Base-by-base conservation (phyloP, 2,888 invertebrate species). In the Mechanitis mazaeus region DNA sequence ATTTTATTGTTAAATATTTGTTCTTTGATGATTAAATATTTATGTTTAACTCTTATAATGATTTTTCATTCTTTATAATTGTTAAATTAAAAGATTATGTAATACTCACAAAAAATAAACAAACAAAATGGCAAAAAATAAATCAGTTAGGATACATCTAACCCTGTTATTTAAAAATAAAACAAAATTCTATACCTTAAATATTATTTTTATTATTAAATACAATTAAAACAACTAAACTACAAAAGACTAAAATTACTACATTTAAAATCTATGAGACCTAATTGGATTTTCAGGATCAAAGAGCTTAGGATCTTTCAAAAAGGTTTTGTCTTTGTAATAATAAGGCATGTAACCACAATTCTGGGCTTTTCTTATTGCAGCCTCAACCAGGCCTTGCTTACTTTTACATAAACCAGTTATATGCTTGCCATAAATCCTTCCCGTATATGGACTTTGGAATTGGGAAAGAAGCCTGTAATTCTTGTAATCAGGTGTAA, bases 361-460 rank as follows among this genome's bases (percentile, higher is more conserved):
- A 71, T 86, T 91, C 77, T 95, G 95, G 0, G 98, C 94, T 76
- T 95, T 94, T 0, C 72, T 74, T 46, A 98, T 95, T 78, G 96
- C 95, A 4, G 74, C 78, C 77, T 95, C 94, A 0, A 98, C 92
- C 70, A 91, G 83, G 54, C 90, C 89, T 73, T 98, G 98, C 79
- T 97, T 96, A 6, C 86, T 79, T 76, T 93, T 92, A 78, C 99
- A 99, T 54, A 99, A 91, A 0, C 99, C 97, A 3, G 99, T 99
- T 53, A 99, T 96, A 74, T 98, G 96, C 60, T 95, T 92, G 0
- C 96, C 97, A 79, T 98, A 99, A 66, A 98, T 93, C 69, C 94
- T 92, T 0, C 99, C 99, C 0, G 99, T 98, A 78, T 95, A 97
- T 0, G 97, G 95, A 45, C 98, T 99, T 76, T 98, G 95, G 83